Evolutionary conservation across 2,797 vertebrate species (phyloP).

Genomic region (Sebastes diaconus): DNA sequence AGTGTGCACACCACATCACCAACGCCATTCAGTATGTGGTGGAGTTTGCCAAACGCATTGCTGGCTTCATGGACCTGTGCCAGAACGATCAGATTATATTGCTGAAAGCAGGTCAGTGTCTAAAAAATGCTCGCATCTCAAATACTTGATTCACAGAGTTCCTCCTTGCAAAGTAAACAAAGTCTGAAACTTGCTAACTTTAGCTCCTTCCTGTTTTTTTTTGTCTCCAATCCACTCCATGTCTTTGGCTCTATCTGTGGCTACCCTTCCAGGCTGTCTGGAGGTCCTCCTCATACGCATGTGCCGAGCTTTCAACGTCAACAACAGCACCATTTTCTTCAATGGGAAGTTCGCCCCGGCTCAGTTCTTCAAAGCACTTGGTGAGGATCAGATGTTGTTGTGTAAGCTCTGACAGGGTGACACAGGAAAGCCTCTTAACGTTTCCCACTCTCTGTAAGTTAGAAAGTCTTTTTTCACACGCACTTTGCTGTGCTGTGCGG

Average conservation of each 20-base stretch:
- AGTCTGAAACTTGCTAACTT: conserved; percentile 57
- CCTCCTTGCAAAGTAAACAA: neutral
- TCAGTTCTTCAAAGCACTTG: conserved; percentile 91
- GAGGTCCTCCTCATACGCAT: conserved; percentile 93
- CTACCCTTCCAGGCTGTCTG: conserved; percentile 85
- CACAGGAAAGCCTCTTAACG: neutral
- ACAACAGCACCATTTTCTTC: conserved; percentile 90
- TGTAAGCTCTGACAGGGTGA: neutral
- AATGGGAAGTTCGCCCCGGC: conserved; percentile 89
- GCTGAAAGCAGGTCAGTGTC: conserved; percentile 91
- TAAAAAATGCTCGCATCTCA: neutral
- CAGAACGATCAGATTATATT: conserved; percentile 96
- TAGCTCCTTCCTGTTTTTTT: conserved; percentile 52
- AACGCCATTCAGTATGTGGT: conserved; percentile 94
- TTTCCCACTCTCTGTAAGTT: neutral
- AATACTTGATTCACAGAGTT: neutral
- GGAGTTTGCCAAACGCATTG: conserved; percentile 93
- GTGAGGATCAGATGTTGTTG: conserved; percentile 75
- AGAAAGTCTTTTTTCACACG: neutral
- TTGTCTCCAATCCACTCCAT: conserved; percentile 75
- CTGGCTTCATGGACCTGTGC: conserved; percentile 94
- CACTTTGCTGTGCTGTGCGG: neutral
- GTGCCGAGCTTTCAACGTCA: conserved; percentile 89
- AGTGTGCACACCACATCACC: conserved; percentile 91
- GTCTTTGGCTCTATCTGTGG: conserved; percentile 58